Evolutionary conservation across 2,113 vertebrate genomes (phyloP), one percentile per base, ranked within the genome.

Genomic region (Peromyscus leucopus): DNA sequence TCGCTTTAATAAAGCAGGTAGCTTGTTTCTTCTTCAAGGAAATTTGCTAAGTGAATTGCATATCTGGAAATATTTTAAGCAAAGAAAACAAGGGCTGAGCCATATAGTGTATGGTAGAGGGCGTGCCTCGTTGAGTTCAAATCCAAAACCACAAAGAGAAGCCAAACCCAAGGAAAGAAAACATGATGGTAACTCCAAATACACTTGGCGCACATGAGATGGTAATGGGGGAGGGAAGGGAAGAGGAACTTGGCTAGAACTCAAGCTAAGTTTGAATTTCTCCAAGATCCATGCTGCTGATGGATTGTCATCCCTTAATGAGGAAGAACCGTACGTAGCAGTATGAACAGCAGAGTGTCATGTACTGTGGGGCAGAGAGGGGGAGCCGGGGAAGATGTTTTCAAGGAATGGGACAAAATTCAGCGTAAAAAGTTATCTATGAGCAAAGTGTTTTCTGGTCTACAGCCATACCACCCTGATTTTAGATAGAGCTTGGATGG

Each of bases 31-130:
- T 82, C n/a, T 57, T 93, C 39, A 96, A 95, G 55, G 3, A 71
- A 90, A 59, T 90, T 90, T 63, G 55, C 59, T 89, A 72, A 79
- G n/a, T 95, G 9, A 74, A 89, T 4, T 87, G 26, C 82, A 4
- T 75, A 86, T 88, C 61, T n/a, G 28, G 22, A 93, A 57, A 95
- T 63, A 96, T 84, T 76, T 71, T 28, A n/a, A 72, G 48, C 65
- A 88, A 83, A 87, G 46, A 26, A 88, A 69, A 16, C 21, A 69
- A n/a, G 12, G 33, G 13, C 13, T 4, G 19, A 36, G 21, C n/a
- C 19, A 88, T 9, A 4, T 12, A 48, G 21, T 48, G n/a, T 0
- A n/a, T n/a, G 7, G 9, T 72, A 33, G 33, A 71, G 5, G 33
- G 19, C 19, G 51, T 21, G 5, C 61, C 57, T 42, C n/a, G 4